These are phyloP conservation scores for Parnassius glacialis DNA, from an alignment of 2,888 invertebrate species.

Conservation along the genomic window DNA sequence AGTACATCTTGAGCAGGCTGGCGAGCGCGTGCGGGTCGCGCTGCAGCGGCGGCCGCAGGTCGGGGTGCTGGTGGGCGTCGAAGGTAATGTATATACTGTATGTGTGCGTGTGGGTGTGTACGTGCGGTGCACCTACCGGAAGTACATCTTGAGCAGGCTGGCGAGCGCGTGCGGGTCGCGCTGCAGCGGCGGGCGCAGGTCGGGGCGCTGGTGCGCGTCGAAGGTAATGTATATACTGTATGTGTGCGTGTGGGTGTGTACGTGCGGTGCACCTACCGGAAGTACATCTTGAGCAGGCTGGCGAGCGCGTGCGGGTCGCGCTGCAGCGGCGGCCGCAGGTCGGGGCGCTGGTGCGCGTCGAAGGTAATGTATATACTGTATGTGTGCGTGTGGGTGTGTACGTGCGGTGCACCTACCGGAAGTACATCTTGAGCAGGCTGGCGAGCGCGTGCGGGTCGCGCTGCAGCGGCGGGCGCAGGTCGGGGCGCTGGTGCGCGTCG, in stretches of 20 bases:
- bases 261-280: conserved; percentile 92
- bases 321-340: conserved; percentile 83
- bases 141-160: conserved; percentile 77
- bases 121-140: conserved; percentile 92
- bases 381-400: background rate
- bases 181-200: conserved; percentile 87
- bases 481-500: conserved; percentile 89
- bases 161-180: conserved; percentile 96
- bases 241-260: conserved; percentile 82
- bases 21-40: too few species aligned
- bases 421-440: conserved; percentile 93
- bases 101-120: conserved; percentile 84
- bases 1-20: too few species aligned
- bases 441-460: conserved; percentile 44
- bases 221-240: conserved; percentile 42
- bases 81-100: too few species aligned
- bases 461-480: conserved; percentile 84
- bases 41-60: too few species aligned
- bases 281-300: too few species aligned
- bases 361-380: conserved; percentile 66
- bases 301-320: background rate
- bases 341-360: conserved; percentile 87
- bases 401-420: conserved; percentile 64
- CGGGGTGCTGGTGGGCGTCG: too few species aligned
- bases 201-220: conserved; percentile 83